Evolutionary conservation across 2,113 vertebrate genomes (phyloP).

Genomic region (Thermophis baileyi): DNA sequence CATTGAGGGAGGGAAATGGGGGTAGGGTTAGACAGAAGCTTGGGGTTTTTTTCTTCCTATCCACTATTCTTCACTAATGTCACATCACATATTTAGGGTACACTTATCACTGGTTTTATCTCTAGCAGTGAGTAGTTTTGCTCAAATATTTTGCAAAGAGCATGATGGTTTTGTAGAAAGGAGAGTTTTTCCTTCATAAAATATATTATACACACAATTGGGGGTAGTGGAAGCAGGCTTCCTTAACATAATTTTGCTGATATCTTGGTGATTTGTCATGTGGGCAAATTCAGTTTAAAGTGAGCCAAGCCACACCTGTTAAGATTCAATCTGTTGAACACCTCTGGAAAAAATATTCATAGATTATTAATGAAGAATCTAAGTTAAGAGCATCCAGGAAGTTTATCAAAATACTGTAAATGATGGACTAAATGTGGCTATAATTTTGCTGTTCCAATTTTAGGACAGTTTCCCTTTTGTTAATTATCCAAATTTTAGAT

Average conservation of each 20-base stretch:
- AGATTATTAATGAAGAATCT: background rate
- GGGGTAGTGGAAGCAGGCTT: background rate
- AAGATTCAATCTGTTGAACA: background rate
- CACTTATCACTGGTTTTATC: background rate
- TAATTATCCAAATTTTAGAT: background rate
- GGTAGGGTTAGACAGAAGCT: background rate
- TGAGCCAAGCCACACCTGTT: background rate
- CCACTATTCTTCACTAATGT: background rate
- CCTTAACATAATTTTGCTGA: background rate
- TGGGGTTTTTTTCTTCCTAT: background rate
- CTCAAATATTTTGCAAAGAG: background rate
- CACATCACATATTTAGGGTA: background rate
- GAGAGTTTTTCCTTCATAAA: background rate
- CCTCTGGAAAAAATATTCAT: background rate
- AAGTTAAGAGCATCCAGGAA: background rate
- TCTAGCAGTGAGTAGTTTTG: background rate
- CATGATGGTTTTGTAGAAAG: background rate
- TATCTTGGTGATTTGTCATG: background rate
- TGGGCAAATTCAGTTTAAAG: background rate
- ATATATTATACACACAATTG: background rate
- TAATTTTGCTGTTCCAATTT: constrained; percentile 32
- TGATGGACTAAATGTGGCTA: constrained; percentile 19
- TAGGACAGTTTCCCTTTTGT: constrained; percentile 15
- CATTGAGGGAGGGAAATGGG: background rate
- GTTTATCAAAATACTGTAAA: constrained; percentile 32